Evolutionary conservation across 2,888 invertebrate genomes (phyloP).

Genomic region (Dorcus hopei): DNA sequence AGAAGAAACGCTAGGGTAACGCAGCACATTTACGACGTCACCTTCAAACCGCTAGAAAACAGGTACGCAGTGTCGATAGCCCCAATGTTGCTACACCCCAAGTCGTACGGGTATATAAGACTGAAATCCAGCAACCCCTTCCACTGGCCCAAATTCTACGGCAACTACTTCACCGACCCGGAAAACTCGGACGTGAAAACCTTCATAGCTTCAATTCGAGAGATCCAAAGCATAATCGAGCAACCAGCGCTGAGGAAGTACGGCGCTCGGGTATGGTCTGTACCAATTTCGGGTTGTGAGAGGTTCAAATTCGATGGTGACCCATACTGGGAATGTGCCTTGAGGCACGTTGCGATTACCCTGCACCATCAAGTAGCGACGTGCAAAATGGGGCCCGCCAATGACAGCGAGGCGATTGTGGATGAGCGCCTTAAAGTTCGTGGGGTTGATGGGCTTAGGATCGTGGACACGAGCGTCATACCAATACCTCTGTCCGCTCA

Average conservation of each 20-base stretch:
- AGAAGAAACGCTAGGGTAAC: slow-evolving; percentile 54
- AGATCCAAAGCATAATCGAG: slow-evolving; percentile 51
- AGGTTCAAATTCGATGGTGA: slow-evolving; percentile 46
- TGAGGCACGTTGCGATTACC: slow-evolving; percentile 49
- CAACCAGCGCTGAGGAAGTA: slow-evolving; percentile 51
- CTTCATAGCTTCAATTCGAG: slow-evolving; percentile 47
- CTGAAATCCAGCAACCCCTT: slow-evolving; percentile 68
- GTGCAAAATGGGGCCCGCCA: slow-evolving; percentile 55
- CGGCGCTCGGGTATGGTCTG: slow-evolving; percentile 44
- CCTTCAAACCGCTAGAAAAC: slow-evolving; percentile 56
- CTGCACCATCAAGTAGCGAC: slow-evolving; percentile 56
- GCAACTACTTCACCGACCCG: slow-evolving; percentile 72
- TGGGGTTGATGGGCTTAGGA: slow-evolving; percentile 52
- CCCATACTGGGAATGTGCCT: slow-evolving; percentile 54
- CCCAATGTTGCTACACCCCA: slow-evolving; percentile 69
- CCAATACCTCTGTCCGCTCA: slow-evolving; percentile 54
- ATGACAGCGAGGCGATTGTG: slow-evolving; percentile 56
- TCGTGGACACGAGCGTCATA: slow-evolving; percentile 57
- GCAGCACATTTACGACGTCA: slow-evolving; percentile 54
- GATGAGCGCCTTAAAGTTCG: slow-evolving; percentile 54
- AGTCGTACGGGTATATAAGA: slow-evolving; percentile 65
- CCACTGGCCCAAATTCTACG: slow-evolving; percentile 68
- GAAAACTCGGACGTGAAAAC: slow-evolving; percentile 47
- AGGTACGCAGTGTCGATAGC: slow-evolving; percentile 48
- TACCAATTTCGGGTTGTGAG: slow-evolving; percentile 53